These are phyloP conservation scores for Clarias batrachus DNA, from an alignment of 2,113 vertebrate species.

Conservation along the genomic window DNA sequence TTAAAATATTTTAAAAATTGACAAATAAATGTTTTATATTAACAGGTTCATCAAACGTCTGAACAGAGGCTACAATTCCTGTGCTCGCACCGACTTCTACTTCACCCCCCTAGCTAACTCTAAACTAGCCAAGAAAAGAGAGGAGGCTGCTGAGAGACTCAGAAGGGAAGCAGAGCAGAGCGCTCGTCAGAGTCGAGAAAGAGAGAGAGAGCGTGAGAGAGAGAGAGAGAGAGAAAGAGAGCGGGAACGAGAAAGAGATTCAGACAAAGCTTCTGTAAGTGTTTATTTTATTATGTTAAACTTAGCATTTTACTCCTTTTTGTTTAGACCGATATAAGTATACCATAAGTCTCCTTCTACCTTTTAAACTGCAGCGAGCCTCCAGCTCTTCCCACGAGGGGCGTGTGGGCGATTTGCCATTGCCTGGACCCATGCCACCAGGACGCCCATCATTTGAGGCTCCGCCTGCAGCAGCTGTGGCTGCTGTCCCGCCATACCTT, in stretches of 20 bases:
- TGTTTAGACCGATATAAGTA: neutral
- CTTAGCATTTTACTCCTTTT: neutral
- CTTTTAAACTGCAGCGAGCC: constrained; percentile 73
- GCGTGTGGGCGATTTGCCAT: constrained; percentile 83
- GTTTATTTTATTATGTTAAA: neutral
- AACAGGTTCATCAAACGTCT: constrained; percentile 93
- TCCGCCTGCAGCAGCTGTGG: constrained; percentile 88
- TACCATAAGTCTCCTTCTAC: neutral
- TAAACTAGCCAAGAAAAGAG: constrained; percentile 94
- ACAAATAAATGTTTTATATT: constrained; percentile 4
- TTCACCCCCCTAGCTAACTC: constrained; percentile 93
- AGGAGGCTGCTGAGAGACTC: constrained; percentile 88
- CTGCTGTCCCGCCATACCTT: constrained; percentile 92
- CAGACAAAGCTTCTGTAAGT: constrained; percentile 50
- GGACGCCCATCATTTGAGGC: constrained; percentile 85
- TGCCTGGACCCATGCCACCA: constrained; percentile 76
- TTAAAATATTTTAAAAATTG: neutral
- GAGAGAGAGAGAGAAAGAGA: constrained; percentile 86
- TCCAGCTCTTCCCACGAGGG: constrained; percentile 91
- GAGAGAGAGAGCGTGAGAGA: constrained; percentile 87
- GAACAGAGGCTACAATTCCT: constrained; percentile 95
- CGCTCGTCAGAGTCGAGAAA: constrained; percentile 87
- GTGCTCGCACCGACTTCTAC: constrained; percentile 89
- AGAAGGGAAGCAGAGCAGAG: constrained; percentile 90
- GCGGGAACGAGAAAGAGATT: constrained; percentile 82